These are phyloP conservation scores for Scaptomyza polygonia DNA, from an alignment of 2,888 invertebrate species.

Conservation along the genomic window DNA sequence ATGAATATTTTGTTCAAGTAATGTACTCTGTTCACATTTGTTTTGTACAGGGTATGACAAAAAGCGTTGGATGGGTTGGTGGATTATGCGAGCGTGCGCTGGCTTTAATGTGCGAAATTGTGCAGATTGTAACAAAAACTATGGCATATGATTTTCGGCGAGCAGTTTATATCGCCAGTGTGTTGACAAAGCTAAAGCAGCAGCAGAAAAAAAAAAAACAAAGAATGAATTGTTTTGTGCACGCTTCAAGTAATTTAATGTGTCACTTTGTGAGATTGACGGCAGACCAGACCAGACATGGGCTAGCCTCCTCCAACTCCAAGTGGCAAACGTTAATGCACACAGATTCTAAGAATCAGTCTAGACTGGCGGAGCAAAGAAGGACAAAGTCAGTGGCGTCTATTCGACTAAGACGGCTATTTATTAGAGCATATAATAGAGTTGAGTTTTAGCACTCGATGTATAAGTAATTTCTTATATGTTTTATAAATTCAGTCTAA, in stretches of 20 bases:
- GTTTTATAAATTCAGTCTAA: too few species aligned
- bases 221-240: constrained; percentile 32
- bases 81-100: constrained; percentile 52
- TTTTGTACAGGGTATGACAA: constrained; percentile 23
- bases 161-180: constrained; percentile 38
- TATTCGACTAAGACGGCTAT: constrained; percentile 41
- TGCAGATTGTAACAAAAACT: constrained; percentile 44
- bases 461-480: constrained; percentile 48
- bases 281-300: constrained; percentile 34
- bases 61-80: background rate
- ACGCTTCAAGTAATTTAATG: constrained; percentile 62
- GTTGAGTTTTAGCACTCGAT: constrained; percentile 20
- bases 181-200: constrained; percentile 41
- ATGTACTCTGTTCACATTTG: background rate
- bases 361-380: background rate
- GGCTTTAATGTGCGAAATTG: constrained; percentile 60
- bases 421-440: constrained; percentile 59
- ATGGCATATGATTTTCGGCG: constrained; percentile 35
- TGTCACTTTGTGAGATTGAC: constrained; percentile 63
- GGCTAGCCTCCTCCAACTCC: constrained; percentile 27
- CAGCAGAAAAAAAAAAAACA: too few species aligned
- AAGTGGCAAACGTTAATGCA: constrained; percentile 29
- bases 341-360: background rate
- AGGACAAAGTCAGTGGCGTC: constrained; percentile 26
- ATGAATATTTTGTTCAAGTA: too few species aligned